Evolutionary conservation across 1,140 invertebrate genomes (phyloP).

Genomic region (Drosophila tristis): DNA sequence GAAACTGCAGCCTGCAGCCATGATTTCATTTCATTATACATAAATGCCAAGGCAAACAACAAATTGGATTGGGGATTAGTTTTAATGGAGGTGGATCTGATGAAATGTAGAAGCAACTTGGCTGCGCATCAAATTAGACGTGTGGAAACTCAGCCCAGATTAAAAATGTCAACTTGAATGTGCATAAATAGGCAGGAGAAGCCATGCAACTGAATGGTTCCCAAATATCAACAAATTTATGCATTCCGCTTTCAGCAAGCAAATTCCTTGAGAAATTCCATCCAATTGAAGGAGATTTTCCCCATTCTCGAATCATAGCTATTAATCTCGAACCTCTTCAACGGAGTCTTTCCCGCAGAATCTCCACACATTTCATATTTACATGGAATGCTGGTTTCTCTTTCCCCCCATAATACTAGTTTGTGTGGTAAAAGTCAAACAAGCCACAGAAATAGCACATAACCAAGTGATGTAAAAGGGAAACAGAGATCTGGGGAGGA

Average conservation of each 20-base stretch:
- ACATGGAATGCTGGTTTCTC: constrained; percentile 29
- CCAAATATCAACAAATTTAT: not conserved
- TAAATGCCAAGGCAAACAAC: constrained; percentile 47
- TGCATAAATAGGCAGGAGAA: not conserved
- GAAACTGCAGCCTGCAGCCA: constrained; percentile 50
- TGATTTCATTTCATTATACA: constrained; percentile 44
- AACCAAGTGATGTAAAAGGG: constrained; percentile 10
- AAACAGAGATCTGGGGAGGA: not conserved
- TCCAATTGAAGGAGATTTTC: constrained; percentile 44
- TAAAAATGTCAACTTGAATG: not conserved
- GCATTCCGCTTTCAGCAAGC: not conserved
- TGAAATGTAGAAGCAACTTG: not conserved
- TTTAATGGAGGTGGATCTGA: constrained; percentile 19
- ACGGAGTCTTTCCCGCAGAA: not conserved
- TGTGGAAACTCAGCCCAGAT: constrained; percentile 3
- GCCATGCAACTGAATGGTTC: not conserved
- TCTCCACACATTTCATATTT: constrained; percentile 44
- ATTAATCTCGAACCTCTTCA: constrained; percentile 49
- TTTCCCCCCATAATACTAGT: constrained; percentile 38
- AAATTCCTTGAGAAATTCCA: constrained; percentile 8
- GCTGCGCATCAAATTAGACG: constrained; percentile 22
- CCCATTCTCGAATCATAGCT: constrained; percentile 10
- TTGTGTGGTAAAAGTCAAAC: constrained; percentile 58
- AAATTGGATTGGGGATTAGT: constrained; percentile 25
- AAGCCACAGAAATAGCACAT: constrained; percentile 42